Percentiles rank a stretch among this genome's conserved stretches.
phyloP scores from a whole-genome alignment of 2,113 vertebrate species.

The Reinhardtius hippoglossoides region DNA sequence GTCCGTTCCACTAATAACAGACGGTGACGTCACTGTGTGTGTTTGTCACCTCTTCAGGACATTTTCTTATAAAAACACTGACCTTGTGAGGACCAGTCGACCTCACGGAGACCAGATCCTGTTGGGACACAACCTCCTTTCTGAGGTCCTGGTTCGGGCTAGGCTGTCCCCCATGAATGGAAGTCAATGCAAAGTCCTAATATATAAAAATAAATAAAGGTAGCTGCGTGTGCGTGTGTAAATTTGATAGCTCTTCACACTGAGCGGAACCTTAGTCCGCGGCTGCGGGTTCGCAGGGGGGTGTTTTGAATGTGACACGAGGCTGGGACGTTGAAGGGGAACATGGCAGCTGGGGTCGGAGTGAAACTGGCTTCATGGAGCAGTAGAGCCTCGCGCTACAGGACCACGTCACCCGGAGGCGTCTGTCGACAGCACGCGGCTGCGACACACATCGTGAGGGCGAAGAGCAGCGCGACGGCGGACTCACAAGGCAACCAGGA shows the following conservation, averaged over 20 bases:
- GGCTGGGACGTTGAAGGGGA: constrained; percentile 68
- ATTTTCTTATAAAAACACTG: no score
- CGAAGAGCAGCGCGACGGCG: constrained; percentile 32
- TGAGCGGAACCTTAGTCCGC: not conserved
- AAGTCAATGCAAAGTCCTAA: no score
- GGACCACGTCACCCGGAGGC: constrained; percentile 15
- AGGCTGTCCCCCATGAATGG: no score
- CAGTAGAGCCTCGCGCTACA: constrained; percentile 25
- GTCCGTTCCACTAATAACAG: no score
- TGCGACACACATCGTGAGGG: constrained; percentile 50
- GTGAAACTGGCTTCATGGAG: constrained; percentile 51
- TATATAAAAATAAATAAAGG: no score
- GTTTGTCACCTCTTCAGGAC: no score
- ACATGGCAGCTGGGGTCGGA: constrained; percentile 73
- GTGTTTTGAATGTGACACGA: constrained; percentile 46
- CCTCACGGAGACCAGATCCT: no score
- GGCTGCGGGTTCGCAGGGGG: not conserved
- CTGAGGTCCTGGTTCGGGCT: no score
- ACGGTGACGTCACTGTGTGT: no score
- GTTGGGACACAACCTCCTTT: no score
- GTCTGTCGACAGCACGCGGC: constrained; percentile 26
- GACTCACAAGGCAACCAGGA: constrained; percentile 60
- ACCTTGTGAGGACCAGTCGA: no score
- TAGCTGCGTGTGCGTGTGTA: no score
- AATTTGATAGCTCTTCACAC: not conserved